phyloP scores from a whole-genome alignment of 1,140 invertebrate species.

The Tetragonula clypearis region DNA sequence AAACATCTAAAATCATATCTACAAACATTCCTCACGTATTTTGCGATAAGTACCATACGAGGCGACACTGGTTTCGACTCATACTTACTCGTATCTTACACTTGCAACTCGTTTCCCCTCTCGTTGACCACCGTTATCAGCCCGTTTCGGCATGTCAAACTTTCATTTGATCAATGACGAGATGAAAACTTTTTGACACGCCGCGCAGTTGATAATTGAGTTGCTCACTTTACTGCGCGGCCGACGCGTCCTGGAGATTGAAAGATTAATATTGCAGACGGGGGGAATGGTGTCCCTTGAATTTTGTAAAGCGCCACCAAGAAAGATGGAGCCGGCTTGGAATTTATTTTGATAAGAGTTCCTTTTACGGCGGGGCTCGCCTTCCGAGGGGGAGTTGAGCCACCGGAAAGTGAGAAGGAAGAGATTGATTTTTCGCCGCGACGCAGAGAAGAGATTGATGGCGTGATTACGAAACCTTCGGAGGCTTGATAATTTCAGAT shows the following conservation, averaged over 20 bases:
- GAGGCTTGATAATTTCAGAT: neutral
- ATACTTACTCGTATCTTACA: slow-evolving; percentile 6
- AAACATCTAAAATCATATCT: too few species aligned
- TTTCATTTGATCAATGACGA: slow-evolving; percentile 45
- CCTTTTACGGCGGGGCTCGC: neutral
- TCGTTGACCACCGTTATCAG: slow-evolving; percentile 8
- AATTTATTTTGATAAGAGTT: slow-evolving; percentile 1
- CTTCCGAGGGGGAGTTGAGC: neutral
- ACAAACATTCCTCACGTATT: too few species aligned
- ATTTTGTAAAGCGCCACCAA: slow-evolving; percentile 1
- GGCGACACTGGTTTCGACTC: neutral
- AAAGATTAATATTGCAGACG: slow-evolving; percentile 42
- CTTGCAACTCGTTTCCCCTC: neutral
- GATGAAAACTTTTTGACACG: slow-evolving; percentile 38
- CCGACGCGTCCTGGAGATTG: slow-evolving; percentile 12
- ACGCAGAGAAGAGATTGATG: neutral
- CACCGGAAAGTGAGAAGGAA: neutral
- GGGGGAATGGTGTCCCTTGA: slow-evolving; percentile 1
- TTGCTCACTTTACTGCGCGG: slow-evolving; percentile 16
- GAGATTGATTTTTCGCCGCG: slow-evolving; percentile 18
- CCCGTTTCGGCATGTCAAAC: slow-evolving; percentile 24
- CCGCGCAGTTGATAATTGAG: slow-evolving; percentile 38
- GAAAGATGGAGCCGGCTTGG: neutral
- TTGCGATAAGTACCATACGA: too few species aligned
- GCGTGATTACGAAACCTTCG: neutral